phyloP scores from a whole-genome alignment of 1,140 invertebrate genomes.

The Hydropsyche tenuis region DNA sequence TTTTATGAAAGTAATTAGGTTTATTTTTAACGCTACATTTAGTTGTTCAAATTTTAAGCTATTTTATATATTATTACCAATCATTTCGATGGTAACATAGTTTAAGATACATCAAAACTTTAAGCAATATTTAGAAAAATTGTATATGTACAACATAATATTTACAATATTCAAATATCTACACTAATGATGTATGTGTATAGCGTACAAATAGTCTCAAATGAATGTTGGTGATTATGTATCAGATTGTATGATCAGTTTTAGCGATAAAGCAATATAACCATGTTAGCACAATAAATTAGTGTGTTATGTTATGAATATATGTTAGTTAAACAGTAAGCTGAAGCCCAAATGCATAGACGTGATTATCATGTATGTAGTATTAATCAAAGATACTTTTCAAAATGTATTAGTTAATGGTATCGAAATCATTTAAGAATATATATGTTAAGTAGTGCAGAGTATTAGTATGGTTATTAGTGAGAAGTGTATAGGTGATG shows the following conservation, averaged over 20 bases:
- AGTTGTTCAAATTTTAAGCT: no score
- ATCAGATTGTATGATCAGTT: conserved; percentile 13
- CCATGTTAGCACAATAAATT: conserved; percentile 28
- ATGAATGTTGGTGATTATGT: conserved; percentile 36
- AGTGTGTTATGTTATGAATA: conserved; percentile 32
- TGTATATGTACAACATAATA: conserved; percentile 46
- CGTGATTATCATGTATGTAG: conserved; percentile 35
- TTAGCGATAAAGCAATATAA: conserved; percentile 27
- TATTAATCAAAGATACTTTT: no score
- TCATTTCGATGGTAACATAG: no score
- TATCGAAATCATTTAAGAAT: conserved; percentile 4
- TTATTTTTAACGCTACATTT: no score
- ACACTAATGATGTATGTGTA: conserved; percentile 40
- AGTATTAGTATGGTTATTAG: conserved; percentile 33
- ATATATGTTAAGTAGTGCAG: conserved; percentile 15
- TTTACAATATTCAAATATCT: conserved; percentile 45
- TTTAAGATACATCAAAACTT: no score
- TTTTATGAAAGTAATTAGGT: background rate
- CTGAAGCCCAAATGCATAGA: conserved; percentile 46
- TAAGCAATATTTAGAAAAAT: no score
- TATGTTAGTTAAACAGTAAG: conserved; percentile 46
- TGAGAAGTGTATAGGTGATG: conserved; percentile 8
- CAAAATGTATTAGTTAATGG: conserved; percentile 22
- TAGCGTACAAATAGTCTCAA: conserved; percentile 43
- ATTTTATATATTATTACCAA: no score